Conservation (phyloP, 2,888 invertebrate species). For the Psylliodes chrysocephalus region DNA sequence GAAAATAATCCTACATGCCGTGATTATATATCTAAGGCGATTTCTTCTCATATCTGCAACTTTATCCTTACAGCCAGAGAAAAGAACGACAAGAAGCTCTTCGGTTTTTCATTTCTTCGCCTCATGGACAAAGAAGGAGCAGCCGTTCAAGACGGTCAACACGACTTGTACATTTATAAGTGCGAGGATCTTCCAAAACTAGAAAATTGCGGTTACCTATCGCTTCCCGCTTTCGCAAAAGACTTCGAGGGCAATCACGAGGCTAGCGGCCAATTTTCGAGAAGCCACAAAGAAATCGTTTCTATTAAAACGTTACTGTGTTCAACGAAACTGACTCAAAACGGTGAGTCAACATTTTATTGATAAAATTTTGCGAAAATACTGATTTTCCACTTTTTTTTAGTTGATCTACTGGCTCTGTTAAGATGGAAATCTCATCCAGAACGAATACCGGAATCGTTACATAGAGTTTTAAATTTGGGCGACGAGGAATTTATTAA, state of each 20-base stretch:
- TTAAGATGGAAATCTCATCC: constrained; percentile 93
- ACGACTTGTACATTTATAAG: constrained; percentile 92
- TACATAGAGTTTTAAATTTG: constrained; percentile 83
- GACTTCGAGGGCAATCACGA: constrained; percentile 72
- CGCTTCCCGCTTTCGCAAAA: constrained; percentile 72
- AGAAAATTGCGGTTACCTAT: constrained; percentile 73
- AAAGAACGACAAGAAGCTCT: constrained; percentile 89
- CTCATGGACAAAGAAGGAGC: constrained; percentile 93
- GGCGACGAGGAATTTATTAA: constrained; percentile 93
- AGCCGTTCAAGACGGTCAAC: constrained; percentile 86
- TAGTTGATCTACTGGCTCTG: constrained; percentile 86
- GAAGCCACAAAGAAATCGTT: constrained; percentile 87
- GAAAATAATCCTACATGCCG: too few relatives aligned
- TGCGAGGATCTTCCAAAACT: constrained; percentile 84
- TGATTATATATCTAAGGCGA: too few relatives aligned
- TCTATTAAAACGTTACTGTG: constrained; percentile 85
- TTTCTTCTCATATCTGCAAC: neutral
- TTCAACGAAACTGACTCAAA: constrained; percentile 97
- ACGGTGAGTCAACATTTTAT: constrained; percentile 68
- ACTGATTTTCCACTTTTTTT: constrained; percentile 45
- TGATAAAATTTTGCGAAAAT: neutral
- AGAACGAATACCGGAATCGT: constrained; percentile 85
- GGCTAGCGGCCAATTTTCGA: constrained; percentile 71
- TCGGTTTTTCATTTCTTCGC: constrained; percentile 90
- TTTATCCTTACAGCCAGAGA: constrained; percentile 75